Percentiles rank a stretch among this genome's conserved stretches.
Conservation (phyloP, 1,140 invertebrate species). For the Solenopsis fugax region DNA sequence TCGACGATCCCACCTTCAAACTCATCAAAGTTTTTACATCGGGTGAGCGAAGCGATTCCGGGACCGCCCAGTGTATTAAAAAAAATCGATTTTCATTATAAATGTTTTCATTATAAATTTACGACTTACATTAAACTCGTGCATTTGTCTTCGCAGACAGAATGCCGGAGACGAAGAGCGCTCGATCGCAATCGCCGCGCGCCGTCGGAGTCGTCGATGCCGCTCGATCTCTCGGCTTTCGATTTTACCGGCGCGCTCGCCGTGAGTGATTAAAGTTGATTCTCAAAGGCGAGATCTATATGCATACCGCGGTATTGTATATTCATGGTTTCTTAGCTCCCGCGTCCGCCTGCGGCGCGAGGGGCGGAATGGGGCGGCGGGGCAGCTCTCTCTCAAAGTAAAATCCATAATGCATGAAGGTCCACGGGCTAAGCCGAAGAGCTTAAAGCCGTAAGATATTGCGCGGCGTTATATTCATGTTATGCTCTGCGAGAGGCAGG, state of each 20-base stretch:
- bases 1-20: background rate
- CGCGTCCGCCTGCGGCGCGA: slow-evolving; percentile 74
- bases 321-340: slow-evolving; percentile 86
- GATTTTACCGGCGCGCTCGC: slow-evolving; percentile 27
- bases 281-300: slow-evolving; percentile 82
- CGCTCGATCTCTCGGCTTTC: slow-evolving; percentile 26
- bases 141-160: background rate
- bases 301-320: slow-evolving; percentile 85
- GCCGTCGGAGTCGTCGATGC: background rate
- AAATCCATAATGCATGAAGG: slow-evolving; percentile 87
- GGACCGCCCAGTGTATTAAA: background rate
- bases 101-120: slow-evolving; percentile 15
- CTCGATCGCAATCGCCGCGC: background rate
- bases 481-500: slow-evolving; percentile 81
- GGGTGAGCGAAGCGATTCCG: background rate
- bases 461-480: slow-evolving; percentile 86
- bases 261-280: slow-evolving; percentile 82
- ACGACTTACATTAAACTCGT: slow-evolving; percentile 7
- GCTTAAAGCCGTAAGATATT: slow-evolving; percentile 85
- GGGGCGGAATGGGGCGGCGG: slow-evolving; percentile 7
- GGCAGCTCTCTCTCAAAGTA: slow-evolving; percentile 80
- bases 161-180: background rate
- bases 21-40: background rate
- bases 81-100: slow-evolving; percentile 17
- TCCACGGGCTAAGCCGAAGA: slow-evolving; percentile 81